phyloP scores from a whole-genome alignment of 2,797 vertebrate genomes.

The Vireo griseus region DNA sequence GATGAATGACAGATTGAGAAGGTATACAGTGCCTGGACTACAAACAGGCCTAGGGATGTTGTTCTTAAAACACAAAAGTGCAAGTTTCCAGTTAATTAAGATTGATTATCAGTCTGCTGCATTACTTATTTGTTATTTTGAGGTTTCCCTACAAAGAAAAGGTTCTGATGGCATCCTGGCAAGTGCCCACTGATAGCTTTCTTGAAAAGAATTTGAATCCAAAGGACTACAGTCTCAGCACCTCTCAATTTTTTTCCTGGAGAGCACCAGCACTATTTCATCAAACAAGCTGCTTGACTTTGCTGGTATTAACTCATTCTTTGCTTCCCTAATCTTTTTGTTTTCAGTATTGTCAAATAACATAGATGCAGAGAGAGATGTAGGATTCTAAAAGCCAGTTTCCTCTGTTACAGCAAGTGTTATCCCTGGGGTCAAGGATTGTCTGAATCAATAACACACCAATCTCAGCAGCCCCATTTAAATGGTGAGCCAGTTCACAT shows the following conservation, averaged over 20 bases:
- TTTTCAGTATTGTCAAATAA: conserved; percentile 53
- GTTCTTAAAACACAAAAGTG: neutral
- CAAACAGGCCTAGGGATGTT: neutral
- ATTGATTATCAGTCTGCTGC: neutral
- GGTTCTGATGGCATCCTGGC: neutral
- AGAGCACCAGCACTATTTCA: neutral
- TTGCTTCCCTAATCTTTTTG: conserved; percentile 50
- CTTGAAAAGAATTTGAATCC: neutral
- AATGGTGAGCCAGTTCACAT: conserved; percentile 58
- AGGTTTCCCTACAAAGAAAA: neutral
- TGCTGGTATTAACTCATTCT: conserved; percentile 21
- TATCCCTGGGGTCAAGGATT: conserved; percentile 59
- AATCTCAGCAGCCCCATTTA: conserved; percentile 53
- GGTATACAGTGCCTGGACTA: neutral
- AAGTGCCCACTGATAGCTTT: neutral
- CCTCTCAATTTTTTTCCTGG: neutral
- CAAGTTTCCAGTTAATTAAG: neutral
- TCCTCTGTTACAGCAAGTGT: conserved; percentile 32
- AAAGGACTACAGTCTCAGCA: neutral
- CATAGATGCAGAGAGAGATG: conserved; percentile 17
- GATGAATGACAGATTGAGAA: neutral
- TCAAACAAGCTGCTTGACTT: neutral
- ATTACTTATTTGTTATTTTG: neutral
- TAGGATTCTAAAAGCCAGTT: conserved; percentile 39
- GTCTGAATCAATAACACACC: conserved; percentile 60